phyloP scores from a whole-genome alignment of 2,888 invertebrate genomes.

The Stegophylla sp. region DNA sequence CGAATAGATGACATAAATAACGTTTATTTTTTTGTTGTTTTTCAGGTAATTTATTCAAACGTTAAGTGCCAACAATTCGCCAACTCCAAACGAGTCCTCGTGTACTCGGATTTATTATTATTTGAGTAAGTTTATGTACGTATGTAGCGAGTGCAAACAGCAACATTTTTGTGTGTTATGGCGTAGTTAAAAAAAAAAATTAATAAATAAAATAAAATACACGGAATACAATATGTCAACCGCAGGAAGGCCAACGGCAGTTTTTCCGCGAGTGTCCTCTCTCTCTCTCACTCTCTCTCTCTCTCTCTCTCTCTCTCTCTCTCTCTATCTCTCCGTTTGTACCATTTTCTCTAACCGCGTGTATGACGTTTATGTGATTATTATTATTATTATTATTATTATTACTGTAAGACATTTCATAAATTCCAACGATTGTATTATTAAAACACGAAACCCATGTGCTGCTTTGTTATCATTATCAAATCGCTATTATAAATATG shows the following conservation, averaged over 20 bases:
- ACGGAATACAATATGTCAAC: too few species aligned
- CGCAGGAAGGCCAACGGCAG: too few species aligned
- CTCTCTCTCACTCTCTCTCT: too few species aligned
- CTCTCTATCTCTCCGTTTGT: too few species aligned
- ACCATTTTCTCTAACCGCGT: too few species aligned
- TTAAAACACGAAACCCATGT: not conserved
- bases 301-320: too few species aligned
- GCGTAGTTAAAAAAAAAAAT: too few species aligned
- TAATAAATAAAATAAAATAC: too few species aligned
- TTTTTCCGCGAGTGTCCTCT: too few species aligned
- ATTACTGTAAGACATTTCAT: not conserved
- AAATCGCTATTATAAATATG: not conserved
- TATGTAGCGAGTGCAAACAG: not conserved
- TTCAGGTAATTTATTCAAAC: constrained; percentile 33
- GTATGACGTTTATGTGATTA: not conserved
- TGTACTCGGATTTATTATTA: not conserved
- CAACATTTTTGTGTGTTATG: not conserved
- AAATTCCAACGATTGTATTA: not conserved
- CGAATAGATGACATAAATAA: too few species aligned
- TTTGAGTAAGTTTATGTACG: not conserved
- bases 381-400: too few species aligned
- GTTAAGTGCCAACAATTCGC: not conserved
- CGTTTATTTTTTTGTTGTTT: not conserved
- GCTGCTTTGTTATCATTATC: not conserved
- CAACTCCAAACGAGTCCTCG: not conserved